Conservation (phyloP, 2,797 vertebrate species). For the Gymnoscopelus microlampas region DNA sequence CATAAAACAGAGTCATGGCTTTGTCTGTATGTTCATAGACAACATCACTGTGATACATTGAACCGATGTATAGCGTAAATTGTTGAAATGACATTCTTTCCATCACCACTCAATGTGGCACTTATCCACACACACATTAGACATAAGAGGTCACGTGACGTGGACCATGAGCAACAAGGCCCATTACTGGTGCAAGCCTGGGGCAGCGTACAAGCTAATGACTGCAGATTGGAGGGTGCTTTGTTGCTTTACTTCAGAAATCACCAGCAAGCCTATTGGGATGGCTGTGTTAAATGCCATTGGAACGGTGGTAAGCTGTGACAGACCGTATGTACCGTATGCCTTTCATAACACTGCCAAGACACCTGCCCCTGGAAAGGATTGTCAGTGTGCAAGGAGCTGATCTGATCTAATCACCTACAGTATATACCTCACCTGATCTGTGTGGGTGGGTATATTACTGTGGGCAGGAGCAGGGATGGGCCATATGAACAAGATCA, state of each 20-base stretch:
- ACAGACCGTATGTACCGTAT: slow-evolving; percentile 49
- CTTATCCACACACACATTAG: slow-evolving; percentile 66
- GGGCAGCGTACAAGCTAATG: slow-evolving; percentile 71
- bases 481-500: too few relatives aligned
- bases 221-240: slow-evolving; percentile 70
- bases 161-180: slow-evolving; percentile 71
- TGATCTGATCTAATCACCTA: too few relatives aligned
- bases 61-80: slow-evolving; percentile 61
- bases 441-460: slow-evolving; percentile 4
- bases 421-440: slow-evolving; percentile 8
- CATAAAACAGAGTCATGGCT: slow-evolving; percentile 27
- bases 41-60: slow-evolving; percentile 31
- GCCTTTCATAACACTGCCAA: slow-evolving; percentile 21
- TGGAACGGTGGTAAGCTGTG: slow-evolving; percentile 45
- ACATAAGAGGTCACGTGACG: slow-evolving; percentile 72
- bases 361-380: slow-evolving; percentile 40
- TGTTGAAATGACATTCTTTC: slow-evolving; percentile 64
- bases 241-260: slow-evolving; percentile 72
- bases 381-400: too few relatives aligned
- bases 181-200: slow-evolving; percentile 68
- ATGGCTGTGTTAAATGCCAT: slow-evolving; percentile 56
- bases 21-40: slow-evolving; percentile 25
- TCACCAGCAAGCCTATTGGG: slow-evolving; percentile 61
- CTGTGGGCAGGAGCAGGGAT: too few relatives aligned
- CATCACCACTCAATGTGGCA: slow-evolving; percentile 47